Conservation (phyloP, 2,888 invertebrate species). For the Mythimna vitellina region DNA sequence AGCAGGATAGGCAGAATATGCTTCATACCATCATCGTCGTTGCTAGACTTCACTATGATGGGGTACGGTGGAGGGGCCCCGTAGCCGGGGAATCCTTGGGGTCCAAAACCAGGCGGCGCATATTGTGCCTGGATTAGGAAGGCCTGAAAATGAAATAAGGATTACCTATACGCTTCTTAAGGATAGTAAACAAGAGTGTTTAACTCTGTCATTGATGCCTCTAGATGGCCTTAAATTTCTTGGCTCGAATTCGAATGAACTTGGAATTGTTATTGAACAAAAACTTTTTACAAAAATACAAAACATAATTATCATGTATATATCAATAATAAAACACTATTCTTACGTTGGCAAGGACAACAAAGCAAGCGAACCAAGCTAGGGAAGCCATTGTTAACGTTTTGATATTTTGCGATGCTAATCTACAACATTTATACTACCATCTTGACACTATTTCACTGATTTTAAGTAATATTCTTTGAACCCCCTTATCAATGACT, state of each 20-base stretch:
- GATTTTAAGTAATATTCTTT: slow-evolving; percentile 60
- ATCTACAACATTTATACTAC: slow-evolving; percentile 68
- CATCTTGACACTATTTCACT: slow-evolving; percentile 57
- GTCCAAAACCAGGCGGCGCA: slow-evolving; percentile 55
- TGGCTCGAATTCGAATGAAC: not conserved
- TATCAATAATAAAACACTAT: not conserved
- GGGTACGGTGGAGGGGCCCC: slow-evolving; percentile 69
- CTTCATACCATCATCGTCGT: slow-evolving; percentile 70
- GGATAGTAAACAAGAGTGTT: not conserved
- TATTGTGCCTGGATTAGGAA: slow-evolving; percentile 72
- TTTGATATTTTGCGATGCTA: slow-evolving; percentile 51
- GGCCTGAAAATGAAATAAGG: slow-evolving; percentile 63
- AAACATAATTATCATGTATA: no score
- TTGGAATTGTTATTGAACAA: not conserved
- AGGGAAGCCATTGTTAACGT: slow-evolving; percentile 71
- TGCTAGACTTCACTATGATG: slow-evolving; percentile 71
- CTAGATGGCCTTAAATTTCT: not conserved
- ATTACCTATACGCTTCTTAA: not conserved
- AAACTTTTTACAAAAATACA: not conserved
- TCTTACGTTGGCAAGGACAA: slow-evolving; percentile 77
- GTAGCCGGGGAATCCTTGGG: slow-evolving; percentile 62
- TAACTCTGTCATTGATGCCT: not conserved
- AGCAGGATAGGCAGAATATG: slow-evolving; percentile 74
- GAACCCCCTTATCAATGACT: slow-evolving; percentile 62
- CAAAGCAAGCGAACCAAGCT: slow-evolving; percentile 70